Evolutionary conservation across 2,113 vertebrate genomes (phyloP), one percentile per base, ranked within the genome.

Genomic region (Anolis carolinensis): DNA sequence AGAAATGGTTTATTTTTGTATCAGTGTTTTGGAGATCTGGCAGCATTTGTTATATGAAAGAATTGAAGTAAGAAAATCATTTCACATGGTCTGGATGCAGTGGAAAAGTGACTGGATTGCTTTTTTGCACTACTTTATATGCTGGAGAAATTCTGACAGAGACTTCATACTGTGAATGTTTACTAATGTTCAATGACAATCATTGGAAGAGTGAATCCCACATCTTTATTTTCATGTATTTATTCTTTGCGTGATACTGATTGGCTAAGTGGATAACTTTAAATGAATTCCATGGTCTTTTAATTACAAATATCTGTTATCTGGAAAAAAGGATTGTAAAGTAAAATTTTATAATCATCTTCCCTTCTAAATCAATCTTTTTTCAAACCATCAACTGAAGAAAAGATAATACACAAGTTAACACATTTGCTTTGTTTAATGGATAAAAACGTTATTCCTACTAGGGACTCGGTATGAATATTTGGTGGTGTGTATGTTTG

Each of bases 121-220:
- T 96, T 93, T 96, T 97, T 97, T 97, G 97, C 97, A 97, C 97
- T 97, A 96, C 91, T 97, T 96, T 95, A 92, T 95, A 96, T 96
- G 93, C 94, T 96, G 96, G 96, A 96, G 95, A 94, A 91, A 83
- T 93, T 94, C 27, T 89, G 96, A 96, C 95, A 96, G 95, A 96
- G 95, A 97, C 96, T 96, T 97, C 95, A 94, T 96, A 97, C 96
- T 97, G 96, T 97, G 96, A 97, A 96, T 97, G 96, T 96, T 97
- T 96, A 94, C 95, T 95, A 94, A 95, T 95, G 95, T 96, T 96
- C 94, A 96, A 94, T 95, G 97, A 97, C 96, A 97, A 97, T 97
- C 96, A 96, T 95, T 96, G 96, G 93, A 94, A 95, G 95, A 95
- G 91, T 94, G 94, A 94, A 93, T 95, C 94, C 92, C 93, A 92